These are phyloP conservation scores for Tricholaema leucomelas DNA, from an alignment of 2,113 vertebrate genomes.

Conservation along the genomic window DNA sequence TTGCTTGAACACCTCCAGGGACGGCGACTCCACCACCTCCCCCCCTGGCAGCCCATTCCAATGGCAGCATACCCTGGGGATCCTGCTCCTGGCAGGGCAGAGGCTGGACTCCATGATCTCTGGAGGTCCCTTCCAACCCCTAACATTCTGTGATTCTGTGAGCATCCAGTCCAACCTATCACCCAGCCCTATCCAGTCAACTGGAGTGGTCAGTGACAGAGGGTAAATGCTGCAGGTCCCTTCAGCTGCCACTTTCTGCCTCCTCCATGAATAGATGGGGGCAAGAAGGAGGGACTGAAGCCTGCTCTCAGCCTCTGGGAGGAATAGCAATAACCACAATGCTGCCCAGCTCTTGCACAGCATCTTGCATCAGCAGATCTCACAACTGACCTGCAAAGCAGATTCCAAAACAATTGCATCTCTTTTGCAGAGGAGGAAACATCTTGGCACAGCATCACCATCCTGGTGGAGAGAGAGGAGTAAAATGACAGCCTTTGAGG, in stretches of 20 bases:
- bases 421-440: slow-evolving; percentile 26
- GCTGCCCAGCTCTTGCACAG: neutral
- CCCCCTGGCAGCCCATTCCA: too few species aligned
- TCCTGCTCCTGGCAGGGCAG: too few species aligned
- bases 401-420: slow-evolving; percentile 1
- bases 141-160: too few species aligned
- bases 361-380: neutral
- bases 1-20: too few species aligned
- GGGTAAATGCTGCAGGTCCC: neutral
- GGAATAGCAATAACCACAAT: neutral
- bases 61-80: too few species aligned
- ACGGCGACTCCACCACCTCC: too few species aligned
- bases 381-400: neutral
- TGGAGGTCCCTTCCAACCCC: too few species aligned
- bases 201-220: neutral
- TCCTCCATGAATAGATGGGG: slow-evolving; percentile 18
- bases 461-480: slow-evolving; percentile 18
- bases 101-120: too few species aligned
- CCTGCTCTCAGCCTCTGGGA: neutral
- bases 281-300: neutral
- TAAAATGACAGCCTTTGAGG: neutral
- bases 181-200: too few species aligned
- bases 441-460: neutral
- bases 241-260: slow-evolving; percentile 29
- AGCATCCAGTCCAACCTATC: too few species aligned